Conservation (phyloP, 2,113 vertebrate genomes). For the Marmota flaviventris region DNA sequence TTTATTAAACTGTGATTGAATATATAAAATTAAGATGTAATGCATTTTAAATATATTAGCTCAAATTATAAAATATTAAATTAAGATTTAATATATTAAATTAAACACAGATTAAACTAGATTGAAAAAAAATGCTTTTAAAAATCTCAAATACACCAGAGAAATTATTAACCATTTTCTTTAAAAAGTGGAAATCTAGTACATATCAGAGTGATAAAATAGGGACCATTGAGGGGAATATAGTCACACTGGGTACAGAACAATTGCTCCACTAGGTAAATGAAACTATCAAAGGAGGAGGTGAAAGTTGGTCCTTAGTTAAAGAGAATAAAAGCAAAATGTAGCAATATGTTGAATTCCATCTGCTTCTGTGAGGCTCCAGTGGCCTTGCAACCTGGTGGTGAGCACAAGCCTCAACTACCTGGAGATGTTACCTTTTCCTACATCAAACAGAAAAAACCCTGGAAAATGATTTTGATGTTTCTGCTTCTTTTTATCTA, state of each 20-base stretch:
- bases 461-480: neutral
- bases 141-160: constrained; percentile 78
- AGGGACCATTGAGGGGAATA: neutral
- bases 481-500: neutral
- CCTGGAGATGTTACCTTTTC: neutral
- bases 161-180: constrained; percentile 81
- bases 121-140: constrained; percentile 78
- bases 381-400: neutral
- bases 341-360: neutral
- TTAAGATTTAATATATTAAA: constrained; percentile 84
- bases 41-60: constrained; percentile 83
- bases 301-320: neutral
- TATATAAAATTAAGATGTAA: constrained; percentile 84
- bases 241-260: neutral
- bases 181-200: constrained; percentile 73
- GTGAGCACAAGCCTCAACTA: neutral
- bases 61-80: constrained; percentile 85
- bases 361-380: neutral
- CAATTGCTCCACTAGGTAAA: neutral
- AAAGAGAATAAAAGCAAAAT: constrained; percentile 46
- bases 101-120: constrained; percentile 81
- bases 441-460: neutral
- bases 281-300: neutral
- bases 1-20: constrained; percentile 84
- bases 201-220: constrained; percentile 8